Base-by-base conservation (phyloP, 2,888 invertebrate genomes). In the Germaria angustata region DNA sequence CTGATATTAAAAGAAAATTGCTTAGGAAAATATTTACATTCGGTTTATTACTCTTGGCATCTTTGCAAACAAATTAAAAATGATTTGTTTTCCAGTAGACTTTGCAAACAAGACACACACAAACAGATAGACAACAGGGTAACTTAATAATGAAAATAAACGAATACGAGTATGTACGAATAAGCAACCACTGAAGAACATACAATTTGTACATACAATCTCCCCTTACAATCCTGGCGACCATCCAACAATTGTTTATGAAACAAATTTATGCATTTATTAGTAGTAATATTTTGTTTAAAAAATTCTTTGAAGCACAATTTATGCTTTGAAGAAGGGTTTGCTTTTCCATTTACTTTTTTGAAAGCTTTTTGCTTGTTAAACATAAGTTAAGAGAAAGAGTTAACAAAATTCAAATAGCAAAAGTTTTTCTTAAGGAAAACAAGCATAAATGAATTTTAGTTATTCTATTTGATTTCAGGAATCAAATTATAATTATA, bases 51-150 rank as follows among this genome's bases (percentile, higher is more conserved):
- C 72, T 83, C 68, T 46, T 72, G 76, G 57, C 77, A 80, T 84
- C 84, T 78, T 80, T 55, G 77, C 73, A 84, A 84, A 80, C 84
- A 84, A 80, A 80, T 84, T 84, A 84, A 75, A 84, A 80, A 73
- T 80, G 84, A 80, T 78, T 81, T 81, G 72, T 81, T 78, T 77
- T 78, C 20, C 44, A 65, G 77, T 39, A 39, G 57, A 13, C 68
- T 41, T 68, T 51, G 55, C 51, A 51, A 57, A 57, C 44, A 24
- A 73, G 34, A 59, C 41, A 57, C 4, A 28, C 4, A 28, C 28
- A 28, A 5, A 6, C 28, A 28, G 28, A 28, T 6, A 28, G 28
- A n/a, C n/a, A 28, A 24, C n/a, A 32, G 36, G 46, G 36, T 20
- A 59, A 59, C 46, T 63, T 61, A 22, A 41, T 77, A 55, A 46